Evolutionary conservation across 2,113 vertebrate species (phyloP), one percentile per base, ranked within the genome.

Genomic region (Rhodinocichla rosea): DNA sequence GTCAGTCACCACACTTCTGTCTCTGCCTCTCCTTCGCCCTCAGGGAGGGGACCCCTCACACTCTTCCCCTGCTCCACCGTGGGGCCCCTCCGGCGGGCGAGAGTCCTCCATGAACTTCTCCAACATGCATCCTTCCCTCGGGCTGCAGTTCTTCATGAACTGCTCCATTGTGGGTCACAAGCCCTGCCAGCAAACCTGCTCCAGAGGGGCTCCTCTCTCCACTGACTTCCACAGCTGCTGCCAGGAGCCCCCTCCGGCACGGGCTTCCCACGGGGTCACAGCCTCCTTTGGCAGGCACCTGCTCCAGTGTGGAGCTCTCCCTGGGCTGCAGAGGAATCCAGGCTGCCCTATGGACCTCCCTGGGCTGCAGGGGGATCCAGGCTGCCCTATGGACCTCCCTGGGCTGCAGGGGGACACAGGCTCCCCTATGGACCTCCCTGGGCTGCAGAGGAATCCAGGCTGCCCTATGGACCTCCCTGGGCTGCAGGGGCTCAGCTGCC

Each of bases 251-350:
- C 26, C 18, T 73, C 67, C 52, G 37, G 59, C 32, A 21, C 20
- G 5, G 40, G 15, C 47, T 53, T 55, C 74, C 64, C n/a, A 44
- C 5, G 8, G 21, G 35, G 14, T 57, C 76, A 44, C 75, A 35
- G 67, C 30, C 42, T 49, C n/a, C 59, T 37, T 10, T 35, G 59
- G 67, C 57, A 49, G 8, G 21, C 30, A 18, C 24, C 49, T 63
- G 57, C 75, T 80, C 16, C 50, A 24, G 49, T 1, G 13, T n/a
- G n/a, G 20, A 28, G 13, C 2, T 28, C 47, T 39, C 47, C 56
- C 20, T 0, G 23, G 65, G 13, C 5, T n/a, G 47, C 74, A 47
- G 84, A 19, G 23, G 10, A 8, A 45, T 23, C 1, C 5, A 0
- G 12, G 22, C 47, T 49, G 22, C 21, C 44, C 47, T 23, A 23